Percentiles rank a stretch among this genome's conserved stretches.
Conservation (phyloP, 2,797 vertebrate genomes). For the Florisuga fusca region DNA sequence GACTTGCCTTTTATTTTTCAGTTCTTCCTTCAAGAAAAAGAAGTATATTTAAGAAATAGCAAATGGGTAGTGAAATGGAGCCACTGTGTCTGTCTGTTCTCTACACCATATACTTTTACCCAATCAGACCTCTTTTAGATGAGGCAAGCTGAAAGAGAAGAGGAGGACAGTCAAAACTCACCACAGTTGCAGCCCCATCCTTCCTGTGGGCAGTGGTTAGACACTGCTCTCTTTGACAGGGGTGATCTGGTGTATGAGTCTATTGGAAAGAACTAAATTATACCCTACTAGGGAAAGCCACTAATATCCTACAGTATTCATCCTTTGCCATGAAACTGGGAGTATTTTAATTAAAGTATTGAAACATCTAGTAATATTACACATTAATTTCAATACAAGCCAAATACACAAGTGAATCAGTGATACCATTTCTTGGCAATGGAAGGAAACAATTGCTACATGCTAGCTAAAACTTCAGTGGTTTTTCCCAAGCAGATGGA, state of each 20-base stretch:
- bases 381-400: neutral
- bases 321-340: neutral
- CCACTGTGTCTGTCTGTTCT: neutral
- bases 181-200: neutral
- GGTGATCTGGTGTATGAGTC: neutral
- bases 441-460: neutral
- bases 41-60: neutral
- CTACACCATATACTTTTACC: neutral
- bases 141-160: neutral
- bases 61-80: neutral
- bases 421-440: neutral
- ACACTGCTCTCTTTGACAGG: neutral
- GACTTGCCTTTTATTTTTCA: neutral
- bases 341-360: slow-evolving; percentile 19
- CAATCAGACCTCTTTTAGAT: neutral
- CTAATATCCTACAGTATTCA: neutral
- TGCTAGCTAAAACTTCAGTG: neutral
- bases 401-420: neutral
- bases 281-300: neutral
- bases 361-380: neutral
- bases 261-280: neutral
- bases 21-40: neutral
- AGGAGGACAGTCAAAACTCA: neutral
- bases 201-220: neutral
- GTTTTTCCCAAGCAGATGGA: neutral